Percentiles rank a stretch among this genome's conserved stretches.
Conservation (phyloP, 1,140 invertebrate genomes). For the Drosophila saltans region DNA sequence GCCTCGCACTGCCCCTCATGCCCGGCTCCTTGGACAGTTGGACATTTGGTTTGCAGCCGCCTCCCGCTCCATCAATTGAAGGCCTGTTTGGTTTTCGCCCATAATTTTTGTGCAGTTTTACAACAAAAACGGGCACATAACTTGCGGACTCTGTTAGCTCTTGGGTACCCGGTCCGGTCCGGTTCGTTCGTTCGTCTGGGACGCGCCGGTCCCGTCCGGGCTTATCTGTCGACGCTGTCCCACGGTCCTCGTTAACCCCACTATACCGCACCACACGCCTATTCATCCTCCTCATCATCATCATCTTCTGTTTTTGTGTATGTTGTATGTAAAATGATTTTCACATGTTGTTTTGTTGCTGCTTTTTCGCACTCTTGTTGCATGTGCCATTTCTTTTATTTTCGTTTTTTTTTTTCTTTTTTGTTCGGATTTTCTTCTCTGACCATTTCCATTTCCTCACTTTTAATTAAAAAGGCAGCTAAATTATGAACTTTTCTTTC, state of each 20-base stretch:
- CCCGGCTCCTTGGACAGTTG: constrained; percentile 1
- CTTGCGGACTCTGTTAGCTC: constrained; percentile 49
- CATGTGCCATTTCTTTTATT: constrained; percentile 45
- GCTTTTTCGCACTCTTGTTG: constrained; percentile 47
- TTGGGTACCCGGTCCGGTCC: constrained; percentile 28
- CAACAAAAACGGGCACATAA: constrained; percentile 76
- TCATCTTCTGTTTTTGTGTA: background rate
- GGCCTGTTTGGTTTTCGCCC: constrained; percentile 77
- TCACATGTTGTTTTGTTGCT: constrained; percentile 70
- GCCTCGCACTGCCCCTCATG: background rate
- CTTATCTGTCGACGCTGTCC: constrained; percentile 62
- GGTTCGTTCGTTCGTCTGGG: background rate
- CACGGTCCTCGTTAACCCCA: constrained; percentile 12
- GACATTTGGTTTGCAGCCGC: constrained; percentile 6
- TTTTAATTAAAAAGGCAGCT: constrained; percentile 76
- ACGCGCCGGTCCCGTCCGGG: constrained; percentile 28
- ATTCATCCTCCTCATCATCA: too few relatives aligned
- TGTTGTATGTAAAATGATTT: constrained; percentile 64
- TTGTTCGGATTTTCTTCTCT: constrained; percentile 28
- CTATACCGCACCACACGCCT: background rate
- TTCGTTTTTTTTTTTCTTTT: constrained; percentile 28
- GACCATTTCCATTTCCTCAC: constrained; percentile 44
- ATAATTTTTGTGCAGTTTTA: constrained; percentile 76
- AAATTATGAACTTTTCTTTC: constrained; percentile 81
- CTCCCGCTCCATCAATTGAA: constrained; percentile 33